A percentile compares a stretch with the other conserved stretches of the same genome.
phyloP scores from a whole-genome alignment of 2,888 invertebrate species.

The Sepioteuthis lessoniana region DNA sequence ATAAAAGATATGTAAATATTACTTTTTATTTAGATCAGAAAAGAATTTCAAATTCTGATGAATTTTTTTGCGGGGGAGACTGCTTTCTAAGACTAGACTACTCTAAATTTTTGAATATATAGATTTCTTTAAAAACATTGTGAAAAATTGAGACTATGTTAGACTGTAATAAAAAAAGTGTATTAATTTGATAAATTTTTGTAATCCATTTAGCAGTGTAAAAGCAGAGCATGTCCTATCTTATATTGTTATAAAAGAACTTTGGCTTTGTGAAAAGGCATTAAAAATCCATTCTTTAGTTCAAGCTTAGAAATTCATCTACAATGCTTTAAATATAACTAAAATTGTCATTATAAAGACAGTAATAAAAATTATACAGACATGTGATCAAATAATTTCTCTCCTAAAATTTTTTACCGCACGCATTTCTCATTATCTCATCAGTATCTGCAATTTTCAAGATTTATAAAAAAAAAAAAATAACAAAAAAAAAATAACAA shows the following conservation, averaged over 20 bases:
- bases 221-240: conserved; percentile 11
- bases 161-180: background rate
- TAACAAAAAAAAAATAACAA: too few relatives aligned
- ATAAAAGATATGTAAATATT: background rate
- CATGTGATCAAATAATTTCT: background rate
- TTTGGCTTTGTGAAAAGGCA: background rate
- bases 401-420: background rate
- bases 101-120: background rate
- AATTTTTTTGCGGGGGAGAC: background rate
- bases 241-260: background rate
- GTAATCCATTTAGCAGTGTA: conserved; percentile 6
- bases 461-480: background rate
- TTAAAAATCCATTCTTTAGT: conserved; percentile 4
- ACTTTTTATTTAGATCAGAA: background rate
- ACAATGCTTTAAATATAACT: conserved; percentile 21
- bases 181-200: background rate
- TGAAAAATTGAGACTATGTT: background rate
- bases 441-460: conserved; percentile 13
- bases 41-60: background rate
- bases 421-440: background rate
- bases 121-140: conserved; percentile 10
- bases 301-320: background rate
- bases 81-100: background rate
- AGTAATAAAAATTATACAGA: conserved; percentile 2
- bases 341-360: background rate